Percentiles rank a stretch among this genome's conserved stretches.
Conservation (phyloP, 2,888 invertebrate genomes). For the Oscheius sp. region DNA sequence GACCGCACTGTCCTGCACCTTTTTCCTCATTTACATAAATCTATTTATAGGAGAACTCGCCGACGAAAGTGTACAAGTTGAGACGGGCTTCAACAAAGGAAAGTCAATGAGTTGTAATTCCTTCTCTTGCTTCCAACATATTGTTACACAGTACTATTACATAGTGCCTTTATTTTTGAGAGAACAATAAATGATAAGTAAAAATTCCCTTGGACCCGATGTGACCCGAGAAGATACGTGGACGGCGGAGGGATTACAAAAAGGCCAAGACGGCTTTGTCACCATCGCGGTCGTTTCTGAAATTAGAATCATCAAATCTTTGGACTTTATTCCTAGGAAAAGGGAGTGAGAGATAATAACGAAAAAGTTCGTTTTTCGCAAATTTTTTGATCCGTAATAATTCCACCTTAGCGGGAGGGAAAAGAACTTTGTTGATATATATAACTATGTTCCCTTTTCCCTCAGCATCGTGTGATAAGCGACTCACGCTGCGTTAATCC, state of each 20-base stretch:
- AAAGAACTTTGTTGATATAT: no score
- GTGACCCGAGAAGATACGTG: neutral
- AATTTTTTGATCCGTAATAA: no score
- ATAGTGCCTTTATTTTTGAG: constrained; percentile 15
- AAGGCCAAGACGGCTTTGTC: constrained; percentile 16
- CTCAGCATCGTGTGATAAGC: neutral
- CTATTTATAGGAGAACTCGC: constrained; percentile 22
- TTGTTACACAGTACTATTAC: constrained; percentile 2
- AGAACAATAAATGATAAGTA: constrained; percentile 16
- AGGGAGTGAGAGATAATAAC: no score
- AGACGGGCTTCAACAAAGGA: constrained; percentile 25
- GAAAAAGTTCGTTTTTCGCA: no score
- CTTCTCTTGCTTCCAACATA: constrained; percentile 3
- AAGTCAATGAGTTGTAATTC: constrained; percentile 10
- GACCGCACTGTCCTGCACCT: neutral
- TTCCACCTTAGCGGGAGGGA: no score
- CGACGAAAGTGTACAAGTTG: constrained; percentile 35
- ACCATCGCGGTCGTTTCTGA: neutral
- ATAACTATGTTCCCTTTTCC: no score
- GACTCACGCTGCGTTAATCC: constrained; percentile 10
- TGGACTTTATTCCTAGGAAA: no score
- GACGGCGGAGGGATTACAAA: neutral
- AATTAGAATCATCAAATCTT: no score
- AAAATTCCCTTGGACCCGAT: neutral
- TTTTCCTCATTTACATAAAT: neutral